Evolutionary conservation across 2,113 vertebrate species (phyloP).

Genomic region (Festucalex cinctus): DNA sequence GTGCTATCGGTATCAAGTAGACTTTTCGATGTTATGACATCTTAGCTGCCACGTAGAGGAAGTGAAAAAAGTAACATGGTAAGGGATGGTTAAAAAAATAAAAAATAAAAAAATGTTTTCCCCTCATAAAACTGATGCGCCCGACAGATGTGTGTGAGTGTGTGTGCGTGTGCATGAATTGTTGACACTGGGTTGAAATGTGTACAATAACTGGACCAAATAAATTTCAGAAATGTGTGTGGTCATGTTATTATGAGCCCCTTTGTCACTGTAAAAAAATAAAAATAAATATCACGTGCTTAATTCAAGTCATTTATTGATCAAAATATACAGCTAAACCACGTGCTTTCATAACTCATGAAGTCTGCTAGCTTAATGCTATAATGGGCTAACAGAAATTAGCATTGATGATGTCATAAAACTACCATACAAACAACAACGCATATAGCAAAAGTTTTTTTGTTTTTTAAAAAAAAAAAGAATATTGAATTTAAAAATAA

Average conservation of each 20-base stretch:
- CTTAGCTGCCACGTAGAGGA: background rate
- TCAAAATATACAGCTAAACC: no score
- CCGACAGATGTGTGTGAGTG: conserved; percentile 17
- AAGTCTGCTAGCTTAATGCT: background rate
- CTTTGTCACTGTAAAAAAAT: background rate
- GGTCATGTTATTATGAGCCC: background rate
- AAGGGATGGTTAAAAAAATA: background rate
- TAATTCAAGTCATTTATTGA: no score
- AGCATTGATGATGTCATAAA: no score
- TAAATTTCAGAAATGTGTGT: conserved; percentile 16
- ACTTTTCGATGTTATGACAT: background rate
- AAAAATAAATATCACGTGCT: no score
- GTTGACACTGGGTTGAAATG: conserved; percentile 5
- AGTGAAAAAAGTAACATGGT: background rate
- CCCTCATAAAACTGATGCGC: background rate
- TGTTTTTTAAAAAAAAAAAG: no score
- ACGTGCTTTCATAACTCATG: background rate
- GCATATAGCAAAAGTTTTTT: no score
- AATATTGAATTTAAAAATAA: no score
- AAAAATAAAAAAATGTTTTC: background rate
- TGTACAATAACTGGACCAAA: conserved; percentile 13
- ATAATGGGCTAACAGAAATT: no score
- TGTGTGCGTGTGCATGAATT: conserved; percentile 10
- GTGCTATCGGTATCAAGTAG: background rate
- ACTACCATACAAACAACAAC: no score